A percentile compares a stretch with the other conserved stretches of the same genome.
phyloP scores from a whole-genome alignment of 2,113 vertebrate genomes.

The Spea bombifrons region DNA sequence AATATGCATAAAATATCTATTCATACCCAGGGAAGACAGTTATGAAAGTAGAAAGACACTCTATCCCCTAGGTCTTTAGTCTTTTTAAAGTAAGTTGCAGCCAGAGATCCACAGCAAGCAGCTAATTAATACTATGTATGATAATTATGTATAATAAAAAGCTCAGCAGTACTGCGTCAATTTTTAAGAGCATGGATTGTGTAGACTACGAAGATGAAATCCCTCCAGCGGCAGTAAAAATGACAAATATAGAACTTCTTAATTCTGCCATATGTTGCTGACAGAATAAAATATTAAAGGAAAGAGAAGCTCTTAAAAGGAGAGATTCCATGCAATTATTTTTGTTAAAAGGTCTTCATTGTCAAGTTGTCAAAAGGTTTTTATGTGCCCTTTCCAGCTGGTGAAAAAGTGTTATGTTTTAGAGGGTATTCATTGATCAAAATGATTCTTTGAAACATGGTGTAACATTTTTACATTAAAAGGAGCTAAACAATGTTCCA shows the following conservation, averaged over 20 bases:
- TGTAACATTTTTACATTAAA: slow-evolving; percentile 36
- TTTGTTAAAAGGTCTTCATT: slow-evolving; percentile 50
- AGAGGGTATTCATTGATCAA: slow-evolving; percentile 45
- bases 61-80: slow-evolving; percentile 13
- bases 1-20: neutral
- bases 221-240: slow-evolving; percentile 48
- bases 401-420: slow-evolving; percentile 44
- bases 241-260: slow-evolving; percentile 44
- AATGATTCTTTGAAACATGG: slow-evolving; percentile 26
- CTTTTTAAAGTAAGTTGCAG: slow-evolving; percentile 29
- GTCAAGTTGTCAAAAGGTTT: slow-evolving; percentile 50
- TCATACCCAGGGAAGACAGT: neutral
- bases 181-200: slow-evolving; percentile 40
- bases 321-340: slow-evolving; percentile 47
- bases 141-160: slow-evolving; percentile 45
- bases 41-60: slow-evolving; percentile 15
- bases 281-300: slow-evolving; percentile 49
- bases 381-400: slow-evolving; percentile 49
- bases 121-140: slow-evolving; percentile 48
- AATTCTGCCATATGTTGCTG: slow-evolving; percentile 48
- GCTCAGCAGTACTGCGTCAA: slow-evolving; percentile 43
- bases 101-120: slow-evolving; percentile 27
- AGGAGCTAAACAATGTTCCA: slow-evolving; percentile 42
- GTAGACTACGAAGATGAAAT: slow-evolving; percentile 32
- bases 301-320: slow-evolving; percentile 44